These are phyloP conservation scores for Leptinotarsa tumamoca DNA, from an alignment of 2,888 invertebrate species.

Conservation along the genomic window DNA sequence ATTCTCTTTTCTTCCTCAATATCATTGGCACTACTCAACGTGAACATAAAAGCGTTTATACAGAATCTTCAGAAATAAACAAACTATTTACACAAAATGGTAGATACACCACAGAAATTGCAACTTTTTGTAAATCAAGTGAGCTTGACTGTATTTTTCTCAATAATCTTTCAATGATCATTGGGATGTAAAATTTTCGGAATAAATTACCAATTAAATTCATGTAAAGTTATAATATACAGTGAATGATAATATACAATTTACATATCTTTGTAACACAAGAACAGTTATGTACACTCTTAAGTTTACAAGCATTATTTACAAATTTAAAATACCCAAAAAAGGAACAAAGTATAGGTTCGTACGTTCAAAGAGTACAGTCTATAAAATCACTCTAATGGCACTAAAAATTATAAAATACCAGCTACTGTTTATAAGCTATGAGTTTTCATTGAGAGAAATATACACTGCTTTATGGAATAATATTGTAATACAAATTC, in stretches of 20 bases:
- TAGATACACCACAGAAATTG: slow-evolving; percentile 16
- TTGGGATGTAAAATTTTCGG: slow-evolving; percentile 11
- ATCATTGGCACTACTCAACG: slow-evolving; percentile 43
- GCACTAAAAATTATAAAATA: slow-evolving; percentile 40
- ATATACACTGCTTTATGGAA: slow-evolving; percentile 6
- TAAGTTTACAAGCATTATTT: slow-evolving; percentile 48
- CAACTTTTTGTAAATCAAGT: slow-evolving; percentile 19
- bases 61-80: slow-evolving; percentile 23
- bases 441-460: background rate
- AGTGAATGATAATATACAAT: slow-evolving; percentile 49
- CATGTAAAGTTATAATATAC: slow-evolving; percentile 44
- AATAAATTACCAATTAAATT: slow-evolving; percentile 21
- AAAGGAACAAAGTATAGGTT: slow-evolving; percentile 49
- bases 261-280: slow-evolving; percentile 45
- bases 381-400: slow-evolving; percentile 47
- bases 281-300: slow-evolving; percentile 48
- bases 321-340: slow-evolving; percentile 43
- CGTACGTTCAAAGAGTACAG: slow-evolving; percentile 43
- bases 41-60: slow-evolving; percentile 47
- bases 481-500: too few relatives aligned
- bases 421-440: background rate
- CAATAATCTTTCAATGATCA: slow-evolving; percentile 17
- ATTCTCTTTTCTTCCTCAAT: slow-evolving; percentile 20
- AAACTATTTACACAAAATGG: slow-evolving; percentile 28
- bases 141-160: slow-evolving; percentile 28